A percentile compares a stretch with the other conserved stretches of the same genome.
These are phyloP conservation scores for Protobothrops mucrosquamatus DNA, from an alignment of 2,113 vertebrate genomes.

Conservation along the genomic window DNA sequence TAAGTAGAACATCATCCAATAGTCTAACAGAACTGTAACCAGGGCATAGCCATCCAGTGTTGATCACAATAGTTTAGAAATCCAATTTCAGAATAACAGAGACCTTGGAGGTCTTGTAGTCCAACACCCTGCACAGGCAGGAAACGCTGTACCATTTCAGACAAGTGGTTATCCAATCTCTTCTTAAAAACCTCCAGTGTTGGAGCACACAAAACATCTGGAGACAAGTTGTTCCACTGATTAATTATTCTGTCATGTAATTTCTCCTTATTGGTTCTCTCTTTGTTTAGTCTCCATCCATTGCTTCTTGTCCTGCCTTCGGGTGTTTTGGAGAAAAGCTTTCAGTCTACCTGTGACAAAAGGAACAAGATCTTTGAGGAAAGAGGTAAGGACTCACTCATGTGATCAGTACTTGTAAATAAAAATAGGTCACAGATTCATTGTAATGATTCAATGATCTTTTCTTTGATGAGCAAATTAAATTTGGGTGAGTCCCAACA, in stretches of 20 bases:
- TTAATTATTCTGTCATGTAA: too few species aligned
- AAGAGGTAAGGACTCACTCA: neutral
- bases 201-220: too few species aligned
- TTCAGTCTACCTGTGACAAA: neutral
- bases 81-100: neutral
- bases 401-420: neutral
- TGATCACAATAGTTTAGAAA: neutral
- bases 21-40: neutral
- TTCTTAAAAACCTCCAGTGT: too few species aligned
- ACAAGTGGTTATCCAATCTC: too few species aligned
- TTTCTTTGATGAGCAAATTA: neutral
- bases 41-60: neutral
- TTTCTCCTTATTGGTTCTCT: too few species aligned
- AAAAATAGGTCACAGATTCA: neutral
- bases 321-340: neutral
- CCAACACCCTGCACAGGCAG: too few species aligned
- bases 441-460: neutral
- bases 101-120: too few species aligned
- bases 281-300: too few species aligned
- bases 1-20: neutral
- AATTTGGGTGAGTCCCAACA: neutral
- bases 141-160: too few species aligned
- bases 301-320: too few species aligned
- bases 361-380: neutral
- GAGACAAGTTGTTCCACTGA: too few species aligned